A percentile compares a stretch with the other conserved stretches of the same genome.
Conservation (phyloP, 2,113 vertebrate species). For the Chaenogobius annularis region DNA sequence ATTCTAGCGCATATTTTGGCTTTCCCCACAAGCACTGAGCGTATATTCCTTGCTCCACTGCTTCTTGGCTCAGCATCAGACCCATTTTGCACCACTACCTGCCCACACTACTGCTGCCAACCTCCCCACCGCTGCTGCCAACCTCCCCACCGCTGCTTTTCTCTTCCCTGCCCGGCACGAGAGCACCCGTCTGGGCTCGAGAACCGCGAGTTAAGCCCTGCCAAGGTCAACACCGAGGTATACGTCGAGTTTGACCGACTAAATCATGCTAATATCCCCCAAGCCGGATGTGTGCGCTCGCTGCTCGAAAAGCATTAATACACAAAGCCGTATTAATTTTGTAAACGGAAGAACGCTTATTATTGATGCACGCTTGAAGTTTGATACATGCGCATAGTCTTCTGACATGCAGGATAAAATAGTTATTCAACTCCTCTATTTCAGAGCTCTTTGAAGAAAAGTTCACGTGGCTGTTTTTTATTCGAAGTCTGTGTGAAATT, state of each 20-base stretch:
- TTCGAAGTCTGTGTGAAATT: slow-evolving; percentile 39
- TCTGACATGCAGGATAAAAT: slow-evolving; percentile 17
- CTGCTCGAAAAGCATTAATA: slow-evolving; percentile 6
- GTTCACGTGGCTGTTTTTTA: slow-evolving; percentile 38
- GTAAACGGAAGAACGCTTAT: slow-evolving; percentile 4
- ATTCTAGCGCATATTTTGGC: background rate
- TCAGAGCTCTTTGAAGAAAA: slow-evolving; percentile 62
- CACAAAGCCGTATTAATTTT: background rate
- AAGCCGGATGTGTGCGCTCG: background rate
- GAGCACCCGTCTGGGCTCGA: background rate
- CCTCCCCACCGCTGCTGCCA: background rate
- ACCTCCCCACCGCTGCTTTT: background rate
- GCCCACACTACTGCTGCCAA: background rate
- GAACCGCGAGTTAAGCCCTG: slow-evolving; percentile 1
- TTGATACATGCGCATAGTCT: slow-evolving; percentile 11
- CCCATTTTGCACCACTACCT: background rate
- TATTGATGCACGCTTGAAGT: slow-evolving; percentile 6
- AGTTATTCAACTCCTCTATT: slow-evolving; percentile 13
- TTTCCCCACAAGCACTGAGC: background rate
- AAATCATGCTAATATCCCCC: background rate
- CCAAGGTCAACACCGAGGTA: slow-evolving; percentile 8
- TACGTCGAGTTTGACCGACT: background rate
- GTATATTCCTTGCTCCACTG: background rate
- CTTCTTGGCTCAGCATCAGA: background rate
- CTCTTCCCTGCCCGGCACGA: background rate